A percentile compares a stretch with the other conserved stretches of the same genome.
Conservation (phyloP, 2,113 vertebrate species). For the Maccullochella peelii region DNA sequence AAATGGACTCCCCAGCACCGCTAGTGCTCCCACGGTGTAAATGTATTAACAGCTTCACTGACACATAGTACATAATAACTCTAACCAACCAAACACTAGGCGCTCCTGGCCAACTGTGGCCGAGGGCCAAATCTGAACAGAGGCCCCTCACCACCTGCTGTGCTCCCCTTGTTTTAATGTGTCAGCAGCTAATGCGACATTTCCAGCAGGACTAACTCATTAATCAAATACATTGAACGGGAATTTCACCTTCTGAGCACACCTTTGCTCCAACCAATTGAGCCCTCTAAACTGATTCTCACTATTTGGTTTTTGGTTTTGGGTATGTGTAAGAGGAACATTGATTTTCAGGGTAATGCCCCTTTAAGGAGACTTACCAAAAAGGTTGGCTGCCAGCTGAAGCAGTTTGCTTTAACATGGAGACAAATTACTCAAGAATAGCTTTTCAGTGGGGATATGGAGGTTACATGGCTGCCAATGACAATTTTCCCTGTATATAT, state of each 20-base stretch:
- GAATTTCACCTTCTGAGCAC: conserved; percentile 30
- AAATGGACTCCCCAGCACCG: conserved; percentile 64
- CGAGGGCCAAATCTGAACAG: conserved; percentile 28
- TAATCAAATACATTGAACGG: conserved; percentile 27
- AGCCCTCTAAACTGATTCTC: conserved; percentile 18
- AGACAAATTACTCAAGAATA: neutral
- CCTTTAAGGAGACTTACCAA: neutral
- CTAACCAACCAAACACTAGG: conserved; percentile 63
- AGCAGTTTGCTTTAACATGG: neutral
- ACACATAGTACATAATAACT: conserved; percentile 65
- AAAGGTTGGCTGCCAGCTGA: neutral
- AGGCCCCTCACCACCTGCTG: conserved; percentile 43
- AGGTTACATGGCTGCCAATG: neutral
- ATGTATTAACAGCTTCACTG: conserved; percentile 70
- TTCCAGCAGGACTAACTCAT: conserved; percentile 34
- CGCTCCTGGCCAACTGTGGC: conserved; percentile 43
- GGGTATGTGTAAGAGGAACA: neutral
- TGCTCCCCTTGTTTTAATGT: conserved; percentile 40
- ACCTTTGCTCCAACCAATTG: neutral
- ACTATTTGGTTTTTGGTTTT: conserved; percentile 16
- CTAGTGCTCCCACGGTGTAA: conserved; percentile 62
- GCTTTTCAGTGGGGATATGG: neutral
- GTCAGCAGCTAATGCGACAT: conserved; percentile 36
- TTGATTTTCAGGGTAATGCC: conserved; percentile 4
- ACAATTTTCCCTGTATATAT: neutral